phyloP scores from a whole-genome alignment of 2,888 invertebrate genomes.

The Hofmannophila pseudospretella region DNA sequence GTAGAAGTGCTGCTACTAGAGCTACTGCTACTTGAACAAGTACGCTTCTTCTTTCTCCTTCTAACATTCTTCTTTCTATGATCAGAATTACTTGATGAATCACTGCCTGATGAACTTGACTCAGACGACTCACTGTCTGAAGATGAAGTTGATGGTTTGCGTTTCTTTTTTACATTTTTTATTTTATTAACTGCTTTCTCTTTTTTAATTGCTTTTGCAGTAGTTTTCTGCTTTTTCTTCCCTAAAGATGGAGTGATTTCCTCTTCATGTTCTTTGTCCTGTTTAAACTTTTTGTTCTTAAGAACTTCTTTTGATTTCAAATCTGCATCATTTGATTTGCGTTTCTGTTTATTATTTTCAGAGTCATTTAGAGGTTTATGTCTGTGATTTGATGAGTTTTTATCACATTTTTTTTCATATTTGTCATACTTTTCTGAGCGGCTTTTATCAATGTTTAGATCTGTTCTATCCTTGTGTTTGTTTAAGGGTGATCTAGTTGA shows the following conservation, averaged over 20 bases:
- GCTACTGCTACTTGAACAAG: slow-evolving; percentile 55
- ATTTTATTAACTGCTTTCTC: slow-evolving; percentile 19
- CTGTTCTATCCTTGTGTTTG: slow-evolving; percentile 1
- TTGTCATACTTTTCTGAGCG: not conserved
- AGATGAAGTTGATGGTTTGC: slow-evolving; percentile 54
- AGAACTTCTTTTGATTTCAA: slow-evolving; percentile 1
- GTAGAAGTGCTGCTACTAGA: slow-evolving; percentile 43
- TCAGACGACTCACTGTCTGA: slow-evolving; percentile 54
- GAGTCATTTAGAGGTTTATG: slow-evolving; percentile 13
- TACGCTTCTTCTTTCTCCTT: slow-evolving; percentile 45
- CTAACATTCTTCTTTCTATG: slow-evolving; percentile 40
- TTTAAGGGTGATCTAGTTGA: slow-evolving; percentile 1
- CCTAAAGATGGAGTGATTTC: slow-evolving; percentile 25
- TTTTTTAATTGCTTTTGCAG: slow-evolving; percentile 17
- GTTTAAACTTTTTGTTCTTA: slow-evolving; percentile 10
- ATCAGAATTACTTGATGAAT: slow-evolving; percentile 53
- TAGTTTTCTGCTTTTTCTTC: slow-evolving; percentile 12
- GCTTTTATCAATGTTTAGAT: not conserved
- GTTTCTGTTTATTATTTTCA: slow-evolving; percentile 6
- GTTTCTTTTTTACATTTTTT: slow-evolving; percentile 32
- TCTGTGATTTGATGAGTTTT: slow-evolving; percentile 5
- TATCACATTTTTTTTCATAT: slow-evolving; percentile 9
- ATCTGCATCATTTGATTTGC: slow-evolving; percentile 8
- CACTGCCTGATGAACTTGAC: slow-evolving; percentile 48
- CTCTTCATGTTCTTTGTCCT: slow-evolving; percentile 7